These are phyloP conservation scores for Limnephilus marmoratus DNA, from an alignment of 2,888 invertebrate genomes.

Conservation along the genomic window DNA sequence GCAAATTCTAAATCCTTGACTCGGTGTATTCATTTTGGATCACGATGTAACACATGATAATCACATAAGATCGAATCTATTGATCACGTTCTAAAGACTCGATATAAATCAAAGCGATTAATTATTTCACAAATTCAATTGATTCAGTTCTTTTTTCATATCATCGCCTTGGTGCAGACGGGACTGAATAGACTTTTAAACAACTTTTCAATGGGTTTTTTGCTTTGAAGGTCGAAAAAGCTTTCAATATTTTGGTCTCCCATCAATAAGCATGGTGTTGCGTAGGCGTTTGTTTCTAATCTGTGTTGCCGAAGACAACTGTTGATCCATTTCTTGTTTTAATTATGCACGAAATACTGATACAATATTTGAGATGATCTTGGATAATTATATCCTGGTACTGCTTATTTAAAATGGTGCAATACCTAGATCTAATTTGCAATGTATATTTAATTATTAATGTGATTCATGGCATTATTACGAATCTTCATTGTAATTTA, in stretches of 20 bases:
- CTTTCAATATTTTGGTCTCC: not conserved
- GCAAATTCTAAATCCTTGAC: not conserved
- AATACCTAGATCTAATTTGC: too few species aligned
- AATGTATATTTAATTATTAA: too few species aligned
- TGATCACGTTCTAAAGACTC: constrained; percentile 13
- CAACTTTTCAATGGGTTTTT: constrained; percentile 4
- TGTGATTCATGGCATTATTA: too few species aligned
- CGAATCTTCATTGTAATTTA: too few species aligned
- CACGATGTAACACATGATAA: constrained; percentile 22
- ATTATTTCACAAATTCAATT: constrained; percentile 32
- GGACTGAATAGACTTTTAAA: not conserved
- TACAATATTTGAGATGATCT: too few species aligned
- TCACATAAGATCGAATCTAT: not conserved
- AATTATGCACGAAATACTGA: not conserved
- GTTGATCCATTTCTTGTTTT: not conserved
- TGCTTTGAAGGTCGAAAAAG: not conserved
- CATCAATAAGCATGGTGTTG: not conserved
- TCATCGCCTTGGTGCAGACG: constrained; percentile 16
- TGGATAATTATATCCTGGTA: not conserved
- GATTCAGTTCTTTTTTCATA: constrained; percentile 28
- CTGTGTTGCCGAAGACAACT: not conserved
- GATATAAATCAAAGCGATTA: constrained; percentile 14
- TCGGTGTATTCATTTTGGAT: not conserved
- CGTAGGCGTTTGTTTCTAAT: not conserved
- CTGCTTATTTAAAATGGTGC: not conserved